Conservation (phyloP, 1,140 invertebrate genomes). For the Ceratitis capitata region DNA sequence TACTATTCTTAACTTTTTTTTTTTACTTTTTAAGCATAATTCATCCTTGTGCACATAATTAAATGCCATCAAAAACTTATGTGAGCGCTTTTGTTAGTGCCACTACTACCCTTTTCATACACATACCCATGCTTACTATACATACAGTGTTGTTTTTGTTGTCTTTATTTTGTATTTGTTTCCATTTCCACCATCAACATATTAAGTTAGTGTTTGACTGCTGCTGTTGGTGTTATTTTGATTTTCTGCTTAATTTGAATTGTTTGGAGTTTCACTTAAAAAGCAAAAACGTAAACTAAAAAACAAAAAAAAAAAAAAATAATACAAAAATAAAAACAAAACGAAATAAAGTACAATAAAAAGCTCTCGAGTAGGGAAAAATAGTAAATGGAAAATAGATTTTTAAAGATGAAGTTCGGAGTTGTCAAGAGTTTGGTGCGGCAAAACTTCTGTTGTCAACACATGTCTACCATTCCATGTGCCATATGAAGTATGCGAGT, state of each 20-base stretch:
- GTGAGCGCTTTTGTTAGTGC: not conserved
- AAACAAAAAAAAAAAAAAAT: not conserved
- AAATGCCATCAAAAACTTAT: conserved; percentile 37
- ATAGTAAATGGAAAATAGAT: not conserved
- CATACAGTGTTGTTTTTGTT: not conserved
- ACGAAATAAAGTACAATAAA: not conserved
- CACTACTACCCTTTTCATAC: not conserved
- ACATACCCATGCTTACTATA: not conserved
- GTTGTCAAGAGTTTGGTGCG: not conserved
- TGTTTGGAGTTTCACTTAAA: conserved; percentile 32
- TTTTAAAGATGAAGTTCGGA: not conserved
- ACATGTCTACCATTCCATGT: not conserved
- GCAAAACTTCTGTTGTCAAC: not conserved
- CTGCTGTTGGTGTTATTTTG: conserved; percentile 1
- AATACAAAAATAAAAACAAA: not conserved
- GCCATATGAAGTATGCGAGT: not conserved
- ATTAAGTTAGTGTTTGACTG: conserved; percentile 28
- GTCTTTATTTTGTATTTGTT: not conserved
- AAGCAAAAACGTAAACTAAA: not conserved
- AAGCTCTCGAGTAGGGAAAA: not conserved
- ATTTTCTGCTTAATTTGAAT: conserved; percentile 33
- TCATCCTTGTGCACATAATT: conserved; percentile 33
- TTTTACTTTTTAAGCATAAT: conserved; percentile 3
- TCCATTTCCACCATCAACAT: no score
- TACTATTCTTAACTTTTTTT: no score